Evolutionary conservation across 2,888 invertebrate species (phyloP), one percentile per base, ranked within the genome.

Genomic region (Agriopis marginaria): DNA sequence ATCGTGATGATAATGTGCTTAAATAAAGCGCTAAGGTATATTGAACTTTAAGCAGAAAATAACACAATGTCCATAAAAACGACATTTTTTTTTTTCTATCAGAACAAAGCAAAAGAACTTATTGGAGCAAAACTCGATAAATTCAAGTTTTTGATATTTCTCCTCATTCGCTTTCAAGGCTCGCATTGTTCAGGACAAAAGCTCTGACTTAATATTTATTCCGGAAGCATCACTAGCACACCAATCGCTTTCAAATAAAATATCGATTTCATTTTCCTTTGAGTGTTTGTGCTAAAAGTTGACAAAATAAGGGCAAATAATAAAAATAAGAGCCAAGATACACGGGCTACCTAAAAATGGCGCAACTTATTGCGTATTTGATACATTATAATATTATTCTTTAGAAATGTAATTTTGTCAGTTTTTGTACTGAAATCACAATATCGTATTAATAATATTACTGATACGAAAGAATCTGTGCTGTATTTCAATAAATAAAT

Each of bases 181-280:
- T 67, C 69, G 64, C 56, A 66, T 75, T 59, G 65, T 62, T 62
- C 70, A 47, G 58, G 65, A 77, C 77, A 82, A 80, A 75, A 78
- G 60, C 73, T 71, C 70, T 72, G 74, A 54, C 72, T 59, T 68
- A 73, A 78, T 82, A 83, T 76, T 82, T 83, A 85, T 84, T 85
- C 83, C 75, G 71, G 66, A 73, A 79, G 74, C 82, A 79, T 82
- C 74, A 74, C 79, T 68, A 76, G 75, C 71, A 73, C 72, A 75
- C 73, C 77, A 77, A 82, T 77, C 72, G 76, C 67, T 76, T 74
- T 75, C 79, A 74, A 85, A 82, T 82, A 85, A 83, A 86, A 82
- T 84, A 84, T 84, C 80, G 80, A 86, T 86, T 82, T 82, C 77
- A 83, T 86, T 86, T 82, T 79, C 82, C 77, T 84, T 86, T 85